A percentile compares a stretch with the other conserved stretches of the same genome.
These are phyloP conservation scores for Protula sp. DNA, from an alignment of 2,888 invertebrate genomes.

Conservation along the genomic window DNA sequence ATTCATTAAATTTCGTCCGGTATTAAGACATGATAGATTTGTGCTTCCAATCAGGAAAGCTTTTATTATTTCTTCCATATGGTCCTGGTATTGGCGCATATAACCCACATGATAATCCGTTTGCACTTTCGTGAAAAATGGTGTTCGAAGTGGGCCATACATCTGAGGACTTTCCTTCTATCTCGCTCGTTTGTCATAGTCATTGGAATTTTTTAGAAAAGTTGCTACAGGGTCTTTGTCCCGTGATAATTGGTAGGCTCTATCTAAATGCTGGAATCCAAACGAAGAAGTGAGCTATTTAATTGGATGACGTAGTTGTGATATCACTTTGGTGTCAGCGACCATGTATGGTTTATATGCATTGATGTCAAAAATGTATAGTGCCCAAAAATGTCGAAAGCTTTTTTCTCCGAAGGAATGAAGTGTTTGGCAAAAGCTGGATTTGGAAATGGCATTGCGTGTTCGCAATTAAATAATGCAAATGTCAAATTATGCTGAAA, in stretches of 20 bases:
- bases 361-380: neutral
- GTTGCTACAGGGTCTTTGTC: neutral
- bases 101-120: neutral
- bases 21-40: neutral
- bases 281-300: neutral
- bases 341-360: neutral
- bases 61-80: neutral
- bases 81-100: neutral
- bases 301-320: neutral
- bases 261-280: neutral
- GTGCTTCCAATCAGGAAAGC: neutral
- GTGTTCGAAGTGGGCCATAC: neutral
- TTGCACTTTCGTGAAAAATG: neutral
- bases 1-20: neutral
- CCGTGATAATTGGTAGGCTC: neutral
- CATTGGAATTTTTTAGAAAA: neutral
- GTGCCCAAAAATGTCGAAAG: neutral
- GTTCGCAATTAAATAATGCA: neutral
- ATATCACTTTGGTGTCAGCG: neutral
- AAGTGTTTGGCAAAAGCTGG: neutral
- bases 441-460: neutral
- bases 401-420: no score
- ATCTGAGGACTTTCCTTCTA: neutral
- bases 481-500: neutral
- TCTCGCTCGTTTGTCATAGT: neutral